Conservation (phyloP, 2,888 invertebrate genomes). For the Dastarcus helophoroides region DNA sequence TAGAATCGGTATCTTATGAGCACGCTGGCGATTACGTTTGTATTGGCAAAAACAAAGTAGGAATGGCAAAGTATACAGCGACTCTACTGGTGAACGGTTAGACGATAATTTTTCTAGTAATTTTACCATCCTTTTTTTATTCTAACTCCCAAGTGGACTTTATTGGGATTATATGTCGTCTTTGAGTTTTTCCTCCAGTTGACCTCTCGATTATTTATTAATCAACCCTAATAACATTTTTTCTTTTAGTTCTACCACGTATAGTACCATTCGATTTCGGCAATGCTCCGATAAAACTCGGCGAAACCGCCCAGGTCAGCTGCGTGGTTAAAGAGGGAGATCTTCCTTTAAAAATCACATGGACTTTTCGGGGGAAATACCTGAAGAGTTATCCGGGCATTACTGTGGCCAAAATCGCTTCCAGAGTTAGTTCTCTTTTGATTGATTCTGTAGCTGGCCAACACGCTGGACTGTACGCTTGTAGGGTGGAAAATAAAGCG, state of each 20-base stretch:
- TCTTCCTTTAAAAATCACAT: conserved; percentile 42
- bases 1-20: conserved; percentile 20
- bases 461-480: conserved; percentile 37
- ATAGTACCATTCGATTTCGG: conserved; percentile 75
- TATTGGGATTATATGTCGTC: background rate
- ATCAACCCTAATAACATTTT: background rate
- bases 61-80: conserved; percentile 56
- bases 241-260: conserved; percentile 64
- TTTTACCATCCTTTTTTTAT: too few species aligned
- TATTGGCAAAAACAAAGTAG: conserved; percentile 57
- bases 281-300: conserved; percentile 61
- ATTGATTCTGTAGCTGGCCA: conserved; percentile 32
- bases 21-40: conserved; percentile 59
- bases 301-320: conserved; percentile 66
- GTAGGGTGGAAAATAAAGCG: conserved; percentile 33
- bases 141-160: background rate
- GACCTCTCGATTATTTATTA: background rate
- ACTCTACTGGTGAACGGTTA: conserved; percentile 62
- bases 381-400: conserved; percentile 30
- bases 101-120: too few species aligned
- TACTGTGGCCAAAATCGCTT: conserved; percentile 35
- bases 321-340: conserved; percentile 53
- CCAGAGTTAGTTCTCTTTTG: conserved; percentile 34
- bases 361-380: conserved; percentile 41
- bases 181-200: background rate